These are phyloP conservation scores for Ptycholaimellus sp. DNA, from an alignment of 2,888 invertebrate genomes.

Conservation along the genomic window DNA sequence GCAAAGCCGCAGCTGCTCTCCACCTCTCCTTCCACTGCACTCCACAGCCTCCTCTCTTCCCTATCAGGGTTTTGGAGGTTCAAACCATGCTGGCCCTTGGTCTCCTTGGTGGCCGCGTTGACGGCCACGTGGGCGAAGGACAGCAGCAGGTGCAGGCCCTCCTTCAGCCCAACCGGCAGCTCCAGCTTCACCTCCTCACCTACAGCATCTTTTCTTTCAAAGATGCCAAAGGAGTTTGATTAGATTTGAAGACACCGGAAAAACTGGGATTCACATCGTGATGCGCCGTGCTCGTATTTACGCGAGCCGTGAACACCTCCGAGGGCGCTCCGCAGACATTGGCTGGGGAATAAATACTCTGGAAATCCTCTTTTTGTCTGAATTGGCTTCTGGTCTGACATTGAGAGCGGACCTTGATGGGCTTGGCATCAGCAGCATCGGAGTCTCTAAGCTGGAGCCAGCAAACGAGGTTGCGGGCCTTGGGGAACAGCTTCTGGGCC, in stretches of 20 bases:
- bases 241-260: constrained; percentile 2
- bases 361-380: too few relatives aligned
- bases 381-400: too few relatives aligned
- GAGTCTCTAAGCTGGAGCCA: constrained; percentile 59
- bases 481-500: constrained; percentile 19
- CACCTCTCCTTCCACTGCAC: too few relatives aligned
- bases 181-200: constrained; percentile 48
- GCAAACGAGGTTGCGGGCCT: constrained; percentile 76
- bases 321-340: too few relatives aligned
- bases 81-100: neutral
- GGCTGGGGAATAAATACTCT: too few relatives aligned
- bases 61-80: too few relatives aligned
- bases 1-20: constrained; percentile 59
- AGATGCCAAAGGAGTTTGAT: too few relatives aligned
- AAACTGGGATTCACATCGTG: constrained; percentile 21
- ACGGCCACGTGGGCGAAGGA: constrained; percentile 62
- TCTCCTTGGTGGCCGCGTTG: constrained; percentile 5
- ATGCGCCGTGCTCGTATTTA: too few relatives aligned
- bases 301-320: too few relatives aligned
- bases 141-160: constrained; percentile 70
- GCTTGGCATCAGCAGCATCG: too few relatives aligned
- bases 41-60: too few relatives aligned
- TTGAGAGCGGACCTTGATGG: too few relatives aligned
- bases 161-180: constrained; percentile 56
- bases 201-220: constrained; percentile 52